phyloP scores from a whole-genome alignment of 2,113 vertebrate genomes.

The Podiceps cristatus region DNA sequence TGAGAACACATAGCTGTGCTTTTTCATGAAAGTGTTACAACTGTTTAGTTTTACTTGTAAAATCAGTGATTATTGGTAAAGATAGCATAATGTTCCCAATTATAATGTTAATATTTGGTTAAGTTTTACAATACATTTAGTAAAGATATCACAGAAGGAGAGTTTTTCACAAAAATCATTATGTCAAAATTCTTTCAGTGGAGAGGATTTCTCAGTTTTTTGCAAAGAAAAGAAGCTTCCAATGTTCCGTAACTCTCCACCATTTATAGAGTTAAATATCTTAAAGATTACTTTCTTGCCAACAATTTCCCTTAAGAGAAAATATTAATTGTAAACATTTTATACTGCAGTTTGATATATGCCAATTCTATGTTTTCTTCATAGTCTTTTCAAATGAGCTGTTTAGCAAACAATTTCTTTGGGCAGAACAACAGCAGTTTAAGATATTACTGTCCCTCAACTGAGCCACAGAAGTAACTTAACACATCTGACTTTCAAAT shows the following conservation, averaged over 20 bases:
- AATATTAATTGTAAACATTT: background rate
- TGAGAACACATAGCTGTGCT: fast-evolving
- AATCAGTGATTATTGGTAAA: background rate
- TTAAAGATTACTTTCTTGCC: background rate
- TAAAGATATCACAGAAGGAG: background rate
- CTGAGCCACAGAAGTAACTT: background rate
- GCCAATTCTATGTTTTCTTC: background rate
- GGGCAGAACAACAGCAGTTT: background rate
- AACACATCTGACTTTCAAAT: background rate
- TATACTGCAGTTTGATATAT: background rate
- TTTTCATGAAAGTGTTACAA: background rate
- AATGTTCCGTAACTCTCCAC: background rate
- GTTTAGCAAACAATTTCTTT: background rate
- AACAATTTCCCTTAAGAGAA: background rate
- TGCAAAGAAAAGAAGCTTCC: background rate
- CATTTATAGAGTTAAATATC: background rate
- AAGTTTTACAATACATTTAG: background rate
- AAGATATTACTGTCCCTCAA: background rate
- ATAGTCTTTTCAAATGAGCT: background rate
- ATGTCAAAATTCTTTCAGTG: background rate
- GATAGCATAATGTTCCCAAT: background rate
- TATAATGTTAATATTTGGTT: background rate
- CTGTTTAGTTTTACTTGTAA: background rate
- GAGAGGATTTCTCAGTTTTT: background rate
- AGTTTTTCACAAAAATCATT: background rate